phyloP scores from a whole-genome alignment of 1,140 invertebrate species.

The Trinorchestia longiramus region DNA sequence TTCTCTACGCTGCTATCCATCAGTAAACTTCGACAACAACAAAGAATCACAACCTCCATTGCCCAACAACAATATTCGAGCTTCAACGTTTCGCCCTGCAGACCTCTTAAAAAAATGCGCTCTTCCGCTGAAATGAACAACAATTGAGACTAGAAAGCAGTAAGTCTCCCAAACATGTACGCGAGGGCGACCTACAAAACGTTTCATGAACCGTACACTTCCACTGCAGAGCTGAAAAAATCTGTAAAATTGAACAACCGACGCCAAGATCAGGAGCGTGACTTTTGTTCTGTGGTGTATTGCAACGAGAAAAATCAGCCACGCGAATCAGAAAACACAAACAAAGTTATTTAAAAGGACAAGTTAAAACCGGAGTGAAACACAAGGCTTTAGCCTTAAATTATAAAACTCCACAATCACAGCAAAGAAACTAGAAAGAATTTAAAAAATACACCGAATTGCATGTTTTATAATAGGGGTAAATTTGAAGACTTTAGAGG shows the following conservation, averaged over 20 bases:
- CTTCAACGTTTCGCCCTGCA: background rate
- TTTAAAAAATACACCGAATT: background rate
- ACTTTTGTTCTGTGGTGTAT: background rate
- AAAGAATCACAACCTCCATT: slow-evolving; percentile 6
- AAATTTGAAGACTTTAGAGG: background rate
- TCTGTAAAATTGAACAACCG: background rate
- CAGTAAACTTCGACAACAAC: background rate
- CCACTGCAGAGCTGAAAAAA: background rate
- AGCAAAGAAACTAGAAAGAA: background rate
- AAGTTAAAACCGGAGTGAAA: background rate
- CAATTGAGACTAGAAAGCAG: slow-evolving; percentile 43
- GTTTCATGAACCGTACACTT: slow-evolving; percentile 9
- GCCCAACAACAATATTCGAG: background rate
- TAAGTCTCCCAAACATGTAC: slow-evolving; percentile 5
- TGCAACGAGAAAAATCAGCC: background rate
- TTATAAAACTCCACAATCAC: background rate
- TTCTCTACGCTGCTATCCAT: background rate
- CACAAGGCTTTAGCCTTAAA: background rate
- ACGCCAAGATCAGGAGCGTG: background rate
- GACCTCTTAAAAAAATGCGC: background rate
- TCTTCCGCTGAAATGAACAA: slow-evolving; percentile 45
- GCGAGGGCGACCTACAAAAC: slow-evolving; percentile 4
- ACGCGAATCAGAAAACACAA: background rate
- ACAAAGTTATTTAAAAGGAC: background rate
- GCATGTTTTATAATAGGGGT: background rate